Conservation (phyloP, 2,888 invertebrate genomes). For the Amblyteles armatorius region DNA sequence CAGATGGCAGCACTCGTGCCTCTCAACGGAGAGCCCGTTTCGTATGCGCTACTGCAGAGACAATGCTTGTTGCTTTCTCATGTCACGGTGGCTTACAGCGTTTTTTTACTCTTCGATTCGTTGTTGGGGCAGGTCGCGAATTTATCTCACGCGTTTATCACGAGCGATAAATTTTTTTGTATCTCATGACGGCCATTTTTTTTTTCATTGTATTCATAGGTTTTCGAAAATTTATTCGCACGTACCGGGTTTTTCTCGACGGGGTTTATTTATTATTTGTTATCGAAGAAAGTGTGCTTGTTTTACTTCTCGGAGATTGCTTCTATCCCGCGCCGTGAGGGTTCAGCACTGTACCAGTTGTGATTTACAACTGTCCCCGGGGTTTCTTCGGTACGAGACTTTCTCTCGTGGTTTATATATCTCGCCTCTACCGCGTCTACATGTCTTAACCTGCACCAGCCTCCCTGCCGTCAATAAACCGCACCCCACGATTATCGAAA, state of each 20-base stretch:
- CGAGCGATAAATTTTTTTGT: neutral
- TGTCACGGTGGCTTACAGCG: neutral
- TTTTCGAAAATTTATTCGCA: neutral
- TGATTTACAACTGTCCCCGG: neutral
- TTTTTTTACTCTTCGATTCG: neutral
- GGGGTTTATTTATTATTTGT: neutral
- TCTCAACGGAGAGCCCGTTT: neutral
- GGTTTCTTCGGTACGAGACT: slow-evolving; percentile 24
- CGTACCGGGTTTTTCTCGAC: neutral
- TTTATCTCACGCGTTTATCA: neutral
- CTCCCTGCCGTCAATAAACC: neutral
- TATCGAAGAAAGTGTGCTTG: neutral
- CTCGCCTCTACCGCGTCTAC: neutral
- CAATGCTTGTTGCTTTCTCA: neutral
- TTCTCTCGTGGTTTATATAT: neutral
- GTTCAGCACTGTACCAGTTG: slow-evolving; percentile 32
- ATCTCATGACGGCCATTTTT: neutral
- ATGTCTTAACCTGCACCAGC: neutral
- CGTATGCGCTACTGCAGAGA: neutral
- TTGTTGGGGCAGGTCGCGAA: neutral
- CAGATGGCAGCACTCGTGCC: slow-evolving; percentile 35
- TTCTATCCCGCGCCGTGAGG: slow-evolving; percentile 29
- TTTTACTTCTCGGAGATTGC: neutral
- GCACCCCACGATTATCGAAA: neutral
- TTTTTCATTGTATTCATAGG: neutral